Base-by-base conservation (phyloP, 1,140 invertebrate genomes). In the Hycleus phaleratus region DNA sequence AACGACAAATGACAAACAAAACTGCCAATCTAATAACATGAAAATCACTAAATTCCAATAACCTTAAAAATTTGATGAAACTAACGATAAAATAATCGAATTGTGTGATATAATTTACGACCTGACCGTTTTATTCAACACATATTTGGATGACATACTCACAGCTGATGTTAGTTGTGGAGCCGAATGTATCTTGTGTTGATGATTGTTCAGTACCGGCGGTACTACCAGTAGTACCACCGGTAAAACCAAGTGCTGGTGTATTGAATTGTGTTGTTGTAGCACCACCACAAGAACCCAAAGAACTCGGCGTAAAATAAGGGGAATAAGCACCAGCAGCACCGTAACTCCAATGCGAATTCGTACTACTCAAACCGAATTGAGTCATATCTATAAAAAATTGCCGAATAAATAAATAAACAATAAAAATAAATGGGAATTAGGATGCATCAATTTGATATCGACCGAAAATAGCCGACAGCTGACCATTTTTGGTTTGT, bases 301-400 rank as follows among this genome's bases (percentile, higher is more conserved):
- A 81, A 63, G 86, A 79, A 68, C 82, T 70, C 50, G 83, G 75
- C 24, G 84, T 82, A 62, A 87, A 80, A 66, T 90, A 91, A 0
- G 87, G 85, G 0, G 87, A 87, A 70, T 90, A 90, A 3, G 86
- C 87, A 11, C 85, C 85, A 7, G 87, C 85, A n/a, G 86, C 84
- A 3, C 87, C 82, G 68, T 90, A 90, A 40, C 88, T 86, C 88
- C 88, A 91, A 63, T 87, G 85, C 3, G 86, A 86, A 70, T 90
- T 90, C 58, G 86, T 82, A 59, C 85, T 85, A 67, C 86, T 85
- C 71, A 88, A 72, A 42, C 87, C 85, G 68, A 88, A 88, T 73
- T 88, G 85, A 46, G 85, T 82, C 83, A 88, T 85, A 74, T 87
- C 86, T 88, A 74, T 46, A 73, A 71, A 32, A 32, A 32, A 32